Percentiles rank a stretch among this genome's conserved stretches.
Evolutionary conservation across 2,113 vertebrate genomes (phyloP).

Genomic region (Plectropomus leopardus): DNA sequence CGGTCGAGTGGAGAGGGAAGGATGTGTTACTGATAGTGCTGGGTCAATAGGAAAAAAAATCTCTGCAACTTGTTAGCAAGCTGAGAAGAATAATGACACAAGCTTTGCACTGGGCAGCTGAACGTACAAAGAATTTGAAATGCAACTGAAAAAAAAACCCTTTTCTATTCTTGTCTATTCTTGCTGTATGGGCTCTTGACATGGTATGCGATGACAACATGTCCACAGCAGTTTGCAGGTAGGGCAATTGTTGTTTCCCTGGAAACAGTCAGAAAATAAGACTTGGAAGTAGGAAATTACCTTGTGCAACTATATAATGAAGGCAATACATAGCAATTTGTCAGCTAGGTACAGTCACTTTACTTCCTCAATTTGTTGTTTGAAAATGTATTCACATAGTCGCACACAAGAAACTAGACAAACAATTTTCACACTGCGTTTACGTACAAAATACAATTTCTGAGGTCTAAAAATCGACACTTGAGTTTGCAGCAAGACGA

Average conservation of each 20-base stretch:
- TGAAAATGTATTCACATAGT: not conserved
- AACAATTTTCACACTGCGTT: not conserved
- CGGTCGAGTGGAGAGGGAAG: constrained; percentile 55
- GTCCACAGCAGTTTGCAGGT: not conserved
- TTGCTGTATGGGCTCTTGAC: not conserved
- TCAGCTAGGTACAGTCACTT: not conserved
- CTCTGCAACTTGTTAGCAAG: constrained; percentile 38
- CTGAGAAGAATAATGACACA: constrained; percentile 23
- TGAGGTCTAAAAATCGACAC: not conserved
- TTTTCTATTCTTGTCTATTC: not conserved
- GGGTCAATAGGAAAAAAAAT: constrained; percentile 49
- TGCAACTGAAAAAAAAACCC: constrained; percentile 1
- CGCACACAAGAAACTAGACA: not conserved
- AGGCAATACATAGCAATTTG: not conserved
- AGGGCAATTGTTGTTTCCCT: not conserved
- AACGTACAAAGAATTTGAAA: not conserved
- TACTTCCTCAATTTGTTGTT: not conserved
- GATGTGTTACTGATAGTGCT: constrained; percentile 57
- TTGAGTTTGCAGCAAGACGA: not conserved
- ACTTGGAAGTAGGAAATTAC: not conserved
- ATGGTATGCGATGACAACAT: not conserved
- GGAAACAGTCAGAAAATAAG: constrained; percentile 10
- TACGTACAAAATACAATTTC: not conserved
- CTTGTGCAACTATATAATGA: not conserved
- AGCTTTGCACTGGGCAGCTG: not conserved